Evolutionary conservation across 1,140 invertebrate species (phyloP), one percentile per base, ranked within the genome.

Genomic region (Dendrolimus kikuchii): DNA sequence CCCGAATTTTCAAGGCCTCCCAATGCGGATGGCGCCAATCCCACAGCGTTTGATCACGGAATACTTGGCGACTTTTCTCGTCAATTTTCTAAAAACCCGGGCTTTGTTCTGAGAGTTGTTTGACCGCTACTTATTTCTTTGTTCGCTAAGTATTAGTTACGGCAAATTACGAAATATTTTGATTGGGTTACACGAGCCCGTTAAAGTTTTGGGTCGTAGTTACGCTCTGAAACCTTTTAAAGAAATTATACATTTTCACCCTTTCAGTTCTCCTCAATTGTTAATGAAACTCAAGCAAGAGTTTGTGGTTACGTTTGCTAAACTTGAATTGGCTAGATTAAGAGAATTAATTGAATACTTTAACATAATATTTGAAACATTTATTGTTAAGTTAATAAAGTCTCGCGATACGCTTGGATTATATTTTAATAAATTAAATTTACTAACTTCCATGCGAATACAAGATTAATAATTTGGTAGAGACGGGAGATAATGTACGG

Each of bases 31-130:
- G 57, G 42, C 56, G 47, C 46, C 52, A 60, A 60, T 62, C 58
- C 62, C 56, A 48, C 40, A 60, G 43, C 63, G 74, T 77, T 81
- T 81, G 71, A 81, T 76, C 70, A 52, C 47, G 56, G 59, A 66
- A 73, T 76, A 77, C 68, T 73, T 76, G 53, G 55, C 40, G 57
- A 66, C 55, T 68, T 59, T 49, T 53, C 44, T 64, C 62, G 64
- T 64, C 64, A 69, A 56, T 73, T 70, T 65, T 49, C 51, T 36
- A 57, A 60, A 56, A 55, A 59, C 51, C 49, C 51, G 57, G 43
- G 56, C 61, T 66, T 64, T 68, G 60, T 73, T 60, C 55, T 51
- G 36, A 57, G 50, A 66, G 51, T 64, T 63, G 64, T 70, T 64
- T 58, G 65, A 61, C 62, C 59, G 23, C 23, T 23, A 60, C 62